Evolutionary conservation across 2,113 vertebrate species (phyloP), one percentile per base, ranked within the genome.

Genomic region (Phalacrocorax brasilianus): DNA sequence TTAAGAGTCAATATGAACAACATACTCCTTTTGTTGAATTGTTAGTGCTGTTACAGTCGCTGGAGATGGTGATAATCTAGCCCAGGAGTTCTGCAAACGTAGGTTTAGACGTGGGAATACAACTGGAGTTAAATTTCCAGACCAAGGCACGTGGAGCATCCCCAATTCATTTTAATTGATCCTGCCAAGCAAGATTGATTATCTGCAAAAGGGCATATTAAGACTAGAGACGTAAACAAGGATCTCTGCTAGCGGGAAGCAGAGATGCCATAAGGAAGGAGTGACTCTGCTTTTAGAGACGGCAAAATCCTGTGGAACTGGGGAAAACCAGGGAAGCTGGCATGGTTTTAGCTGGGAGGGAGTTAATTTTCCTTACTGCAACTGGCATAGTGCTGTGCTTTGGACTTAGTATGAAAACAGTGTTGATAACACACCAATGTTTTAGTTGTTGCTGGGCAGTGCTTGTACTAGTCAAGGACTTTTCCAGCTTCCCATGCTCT

Each of bases 161-260:
- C 90, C 55, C 85, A 82, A 68, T 91, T 50, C 85, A 80, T 88
- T 95, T 66, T 77, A 96, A 97, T 84, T 91, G 96, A 96, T 94
- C 92, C 95, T 92, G 95, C 93, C 95, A 88, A 83, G 90, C 75
- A 56, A 90, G 96, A 95, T 47, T 47, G 96, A 94, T 93, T 78
- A 88, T 28, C 93, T 84, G 96, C 22, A 12, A 88, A 93, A 92
- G 93, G 92, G 82, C 90, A 32, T 40, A 81, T 67, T 63, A 91
- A 63, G 85, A 74, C 68, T 15, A 35, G 56, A 70, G 88, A 65
- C 89, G 92, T 92, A 96, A 96, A 96, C 95, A 84, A 80, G 88
- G 88, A 67, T 59, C 75, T 88, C n/a, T 71, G 82, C 90, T 53
- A 50, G 93, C 35, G 3, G 85, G 80, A 58, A 91, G 53, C 89